Evolutionary conservation across 2,888 invertebrate genomes (phyloP), one percentile per base, ranked within the genome.

Genomic region (Cantharis flavilabris): DNA sequence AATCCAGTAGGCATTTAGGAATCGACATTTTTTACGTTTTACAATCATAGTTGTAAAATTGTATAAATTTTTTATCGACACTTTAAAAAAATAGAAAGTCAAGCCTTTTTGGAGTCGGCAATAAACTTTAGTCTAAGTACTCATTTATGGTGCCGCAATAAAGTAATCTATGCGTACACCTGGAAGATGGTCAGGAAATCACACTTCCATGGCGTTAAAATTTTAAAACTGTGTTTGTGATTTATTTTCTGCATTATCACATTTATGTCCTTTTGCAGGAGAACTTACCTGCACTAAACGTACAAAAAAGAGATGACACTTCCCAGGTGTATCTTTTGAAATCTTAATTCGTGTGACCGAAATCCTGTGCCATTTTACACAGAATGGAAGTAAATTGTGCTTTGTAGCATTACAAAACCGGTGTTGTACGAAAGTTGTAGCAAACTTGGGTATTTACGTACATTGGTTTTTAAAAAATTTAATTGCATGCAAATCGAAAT

Each of bases 311-410:
- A 81, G 81, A 82, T 83, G 83, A 83, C 84, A 84, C 82, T 83
- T 82, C 80, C 83, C 85, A 85, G 86, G 84, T 85, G 85, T 80
- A 80, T 80, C 83, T 77, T 85, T 85, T 85, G 83, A 85, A 84
- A 84, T 83, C 86, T 85, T 83, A 85, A 85, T 85, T 85, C 81
- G 81, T 84, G 84, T 84, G 83, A 84, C 84, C 81, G 80, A 77
- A 62, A 64, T 65, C 30, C 62, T 63, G 75, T 33, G 20, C 69
- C 63, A 62, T 67, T 74, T 76, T 23, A 72, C 77, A 70, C 63
- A 70, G 33, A 30, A 67, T 23, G 70, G 72, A 26, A 71, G 70
- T 30, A 70, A 70, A 70, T 65, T 73, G 73, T 62, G 62, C 28
- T 67, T 23, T 67, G 65, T n/a, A 67, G 20, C 16, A 23, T 65